Evolutionary conservation across 2,113 vertebrate species (phyloP).

Genomic region (Nyctereutes procyonoides): DNA sequence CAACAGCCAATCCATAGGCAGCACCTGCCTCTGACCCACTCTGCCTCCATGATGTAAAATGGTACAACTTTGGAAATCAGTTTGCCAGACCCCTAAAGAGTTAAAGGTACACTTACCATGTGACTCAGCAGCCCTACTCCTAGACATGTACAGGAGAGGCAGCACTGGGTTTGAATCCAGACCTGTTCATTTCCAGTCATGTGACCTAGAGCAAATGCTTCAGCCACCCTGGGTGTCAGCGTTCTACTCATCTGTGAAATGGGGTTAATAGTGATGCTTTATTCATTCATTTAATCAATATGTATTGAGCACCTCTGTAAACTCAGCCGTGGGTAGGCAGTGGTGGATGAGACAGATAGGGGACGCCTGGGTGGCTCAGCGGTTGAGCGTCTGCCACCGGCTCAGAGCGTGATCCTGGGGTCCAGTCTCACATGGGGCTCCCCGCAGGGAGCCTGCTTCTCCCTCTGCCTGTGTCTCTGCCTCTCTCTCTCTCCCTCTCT

Average conservation of each 20-base stretch:
- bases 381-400: no score
- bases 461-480: no score
- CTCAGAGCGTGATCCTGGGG: no score
- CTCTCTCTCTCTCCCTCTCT: no score
- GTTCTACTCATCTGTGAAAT: not conserved
- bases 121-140: not conserved
- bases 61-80: not conserved
- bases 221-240: no score
- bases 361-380: no score
- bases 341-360: not conserved
- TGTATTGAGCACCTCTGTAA: not conserved
- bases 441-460: no score
- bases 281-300: not conserved
- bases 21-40: not conserved
- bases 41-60: not conserved
- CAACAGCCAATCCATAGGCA: not conserved
- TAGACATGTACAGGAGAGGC: not conserved
- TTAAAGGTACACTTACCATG: not conserved
- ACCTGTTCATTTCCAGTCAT: not conserved
- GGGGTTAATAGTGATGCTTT: not conserved
- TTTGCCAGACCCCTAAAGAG: not conserved
- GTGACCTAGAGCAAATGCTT: not conserved
- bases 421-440: no score
- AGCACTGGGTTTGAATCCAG: not conserved
- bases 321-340: rapidly evolving